phyloP scores from a whole-genome alignment of 2,113 vertebrate species.

The Ptyas mucosa region DNA sequence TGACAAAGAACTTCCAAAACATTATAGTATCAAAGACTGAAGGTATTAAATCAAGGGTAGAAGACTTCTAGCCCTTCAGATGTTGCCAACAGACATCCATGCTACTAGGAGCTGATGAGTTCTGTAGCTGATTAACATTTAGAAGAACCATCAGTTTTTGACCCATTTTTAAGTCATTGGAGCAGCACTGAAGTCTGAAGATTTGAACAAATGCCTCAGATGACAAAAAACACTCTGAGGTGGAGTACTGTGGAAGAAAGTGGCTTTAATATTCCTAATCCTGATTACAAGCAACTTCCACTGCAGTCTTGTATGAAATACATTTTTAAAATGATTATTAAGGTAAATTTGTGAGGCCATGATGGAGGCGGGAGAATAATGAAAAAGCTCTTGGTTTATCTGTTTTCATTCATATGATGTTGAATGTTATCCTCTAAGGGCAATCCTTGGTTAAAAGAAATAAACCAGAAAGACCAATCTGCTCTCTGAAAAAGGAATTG shows the following conservation, averaged over 20 bases:
- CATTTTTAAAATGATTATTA: neutral
- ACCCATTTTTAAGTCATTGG: neutral
- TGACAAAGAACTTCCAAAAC: neutral
- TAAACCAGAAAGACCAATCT: neutral
- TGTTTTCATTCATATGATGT: neutral
- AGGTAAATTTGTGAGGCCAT: neutral
- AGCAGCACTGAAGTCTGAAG: neutral
- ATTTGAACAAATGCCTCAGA: neutral
- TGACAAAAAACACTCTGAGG: neutral
- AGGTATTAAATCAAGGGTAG: neutral
- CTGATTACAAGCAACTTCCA: neutral
- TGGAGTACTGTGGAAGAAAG: neutral
- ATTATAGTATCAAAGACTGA: neutral
- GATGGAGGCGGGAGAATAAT: neutral
- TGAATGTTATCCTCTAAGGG: neutral
- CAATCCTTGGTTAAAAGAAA: neutral
- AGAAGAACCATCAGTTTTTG: neutral
- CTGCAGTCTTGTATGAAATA: neutral
- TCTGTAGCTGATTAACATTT: neutral
- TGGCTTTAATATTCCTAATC: neutral
- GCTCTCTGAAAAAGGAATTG: neutral
- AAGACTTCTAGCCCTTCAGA: neutral
- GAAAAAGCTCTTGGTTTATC: neutral
- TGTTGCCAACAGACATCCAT: neutral
- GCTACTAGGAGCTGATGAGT: neutral